Evolutionary conservation across 2,113 vertebrate genomes (phyloP).

Genomic region (Oxyruncus cristatus): DNA sequence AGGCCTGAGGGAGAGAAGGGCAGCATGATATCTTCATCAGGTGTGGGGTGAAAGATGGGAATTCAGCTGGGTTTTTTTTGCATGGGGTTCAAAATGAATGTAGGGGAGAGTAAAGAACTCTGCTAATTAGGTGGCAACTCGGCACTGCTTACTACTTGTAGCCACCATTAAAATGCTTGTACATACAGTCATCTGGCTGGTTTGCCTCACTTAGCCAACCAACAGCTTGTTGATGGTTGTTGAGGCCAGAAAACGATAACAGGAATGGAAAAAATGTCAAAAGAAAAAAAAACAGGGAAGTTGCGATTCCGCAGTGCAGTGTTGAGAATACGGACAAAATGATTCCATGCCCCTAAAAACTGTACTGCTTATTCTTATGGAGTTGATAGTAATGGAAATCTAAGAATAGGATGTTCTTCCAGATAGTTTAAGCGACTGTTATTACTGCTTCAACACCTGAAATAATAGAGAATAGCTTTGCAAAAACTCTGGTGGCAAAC

Average conservation of each 20-base stretch:
- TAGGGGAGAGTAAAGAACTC: neutral
- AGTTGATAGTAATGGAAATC: neutral
- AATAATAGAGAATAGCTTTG: neutral
- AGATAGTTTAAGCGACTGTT: neutral
- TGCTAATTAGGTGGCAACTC: neutral
- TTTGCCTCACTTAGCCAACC: neutral
- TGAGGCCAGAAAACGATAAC: neutral
- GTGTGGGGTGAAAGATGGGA: neutral
- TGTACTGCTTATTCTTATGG: neutral
- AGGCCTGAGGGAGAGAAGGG: neutral
- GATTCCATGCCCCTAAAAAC: neutral
- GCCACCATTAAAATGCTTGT: neutral
- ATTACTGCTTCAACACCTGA: neutral
- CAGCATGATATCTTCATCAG: neutral
- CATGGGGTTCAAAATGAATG: neutral
- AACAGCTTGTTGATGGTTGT: slow-evolving; percentile 19
- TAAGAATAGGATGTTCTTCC: neutral
- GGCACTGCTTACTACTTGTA: neutral
- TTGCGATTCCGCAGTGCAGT: neutral
- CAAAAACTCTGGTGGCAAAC: neutral
- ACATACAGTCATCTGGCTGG: neutral
- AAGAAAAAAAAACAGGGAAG: neutral
- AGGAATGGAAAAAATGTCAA: neutral
- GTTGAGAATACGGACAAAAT: neutral
- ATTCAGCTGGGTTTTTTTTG: neutral